phyloP scores from a whole-genome alignment of 2,797 vertebrate genomes.

The Pachyuromys duprasi region DNA sequence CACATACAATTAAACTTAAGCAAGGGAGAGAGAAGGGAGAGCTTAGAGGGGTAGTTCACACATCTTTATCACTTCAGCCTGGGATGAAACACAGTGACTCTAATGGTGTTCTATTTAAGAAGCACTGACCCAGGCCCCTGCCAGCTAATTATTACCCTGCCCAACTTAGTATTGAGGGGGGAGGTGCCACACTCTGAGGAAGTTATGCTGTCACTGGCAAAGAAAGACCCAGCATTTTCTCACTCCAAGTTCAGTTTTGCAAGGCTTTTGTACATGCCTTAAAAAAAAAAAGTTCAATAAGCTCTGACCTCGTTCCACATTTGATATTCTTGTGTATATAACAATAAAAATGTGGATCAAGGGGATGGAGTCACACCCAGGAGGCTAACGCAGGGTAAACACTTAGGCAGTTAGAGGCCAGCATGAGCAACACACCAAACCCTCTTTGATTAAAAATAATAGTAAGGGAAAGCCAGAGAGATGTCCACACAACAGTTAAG shows the following conservation, averaged over 20 bases:
- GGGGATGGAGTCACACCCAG: background rate
- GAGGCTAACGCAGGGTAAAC: background rate
- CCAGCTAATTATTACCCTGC: background rate
- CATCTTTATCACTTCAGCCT: background rate
- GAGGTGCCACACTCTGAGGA: background rate
- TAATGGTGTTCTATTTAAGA: background rate
- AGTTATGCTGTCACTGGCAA: background rate
- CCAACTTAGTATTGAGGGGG: background rate
- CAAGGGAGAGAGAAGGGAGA: background rate
- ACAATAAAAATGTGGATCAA: background rate
- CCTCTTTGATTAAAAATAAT: background rate
- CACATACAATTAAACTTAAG: background rate
- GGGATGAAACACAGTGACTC: background rate
- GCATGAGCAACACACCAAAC: background rate
- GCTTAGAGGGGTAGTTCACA: background rate
- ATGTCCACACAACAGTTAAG: background rate
- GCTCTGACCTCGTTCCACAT: background rate
- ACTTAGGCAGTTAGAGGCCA: background rate
- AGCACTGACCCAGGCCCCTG: background rate
- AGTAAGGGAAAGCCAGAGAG: background rate
- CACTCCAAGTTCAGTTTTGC: conserved; percentile 14
- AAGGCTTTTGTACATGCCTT: conserved; percentile 9
- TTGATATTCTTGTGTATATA: conserved; percentile 44
- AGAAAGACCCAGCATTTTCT: background rate
- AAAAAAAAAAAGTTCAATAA: background rate